Evolutionary conservation across 2,888 invertebrate species (phyloP), one percentile per base, ranked within the genome.

Genomic region (Adelphocoris suturalis): DNA sequence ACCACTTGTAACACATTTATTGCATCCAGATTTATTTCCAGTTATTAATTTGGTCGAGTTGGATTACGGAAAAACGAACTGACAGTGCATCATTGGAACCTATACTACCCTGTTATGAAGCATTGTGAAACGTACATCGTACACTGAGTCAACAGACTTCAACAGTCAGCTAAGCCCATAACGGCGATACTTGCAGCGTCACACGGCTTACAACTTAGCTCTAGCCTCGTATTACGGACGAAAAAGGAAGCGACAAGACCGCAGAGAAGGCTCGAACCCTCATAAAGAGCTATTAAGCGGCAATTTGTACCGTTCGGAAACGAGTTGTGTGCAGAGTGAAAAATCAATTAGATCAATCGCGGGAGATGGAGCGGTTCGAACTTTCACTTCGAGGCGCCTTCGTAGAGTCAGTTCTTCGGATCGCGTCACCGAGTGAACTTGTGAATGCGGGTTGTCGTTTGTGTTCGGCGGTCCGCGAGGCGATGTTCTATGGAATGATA

Each of bases 321-420:
- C 78, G 47, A 78, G 47, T 46, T 78, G 47, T 37, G 78, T 19
- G 78, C 78, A 13, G 78, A 78, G 78, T 46, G 78, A 78, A 78
- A 78, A 78, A 78, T 78, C 78, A 78, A 78, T 78, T 78, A 19
- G 78, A 46, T 46, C 14, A 78, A 16, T 78, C 78, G 78, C 19
- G 47, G 19, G 37, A 37, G 78, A 78, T 47, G 46, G 78, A 78
- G 46, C 78, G 78, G 78, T 47, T 68, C 5, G 37, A 47, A 37
- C 46, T 78, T 78, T 76, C 37, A n/a, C 78, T 78, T 46, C 37
- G 19, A 13, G 19, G 47, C 46, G n/a, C 14, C 46, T 46, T 78
- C 13, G 37, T 78, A 46, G 78, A 78, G 78, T 78, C 78, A 78
- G 78, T 78, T 46, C 78, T 37, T 78, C 78, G 78, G 46, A 47